These are phyloP conservation scores for Volucella bombylans DNA, from an alignment of 2,888 invertebrate species.

Conservation along the genomic window DNA sequence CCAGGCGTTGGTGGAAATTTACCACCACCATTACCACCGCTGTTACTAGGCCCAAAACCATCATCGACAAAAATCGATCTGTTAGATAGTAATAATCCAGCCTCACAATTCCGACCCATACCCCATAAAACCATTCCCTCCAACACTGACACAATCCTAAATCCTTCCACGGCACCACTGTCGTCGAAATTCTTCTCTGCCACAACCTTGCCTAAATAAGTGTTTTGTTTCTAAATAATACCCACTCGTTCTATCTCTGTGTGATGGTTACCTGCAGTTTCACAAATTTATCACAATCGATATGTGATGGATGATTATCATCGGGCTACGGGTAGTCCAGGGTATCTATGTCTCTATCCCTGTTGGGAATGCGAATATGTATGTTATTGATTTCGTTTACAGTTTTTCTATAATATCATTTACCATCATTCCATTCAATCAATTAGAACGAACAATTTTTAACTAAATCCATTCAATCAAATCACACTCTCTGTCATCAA, in stretches of 20 bases:
- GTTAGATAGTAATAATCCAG: conserved; percentile 78
- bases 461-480: conserved; percentile 29
- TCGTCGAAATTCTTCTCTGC: conserved; percentile 82
- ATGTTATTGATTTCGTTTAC: conserved; percentile 30
- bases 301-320: conserved; percentile 53
- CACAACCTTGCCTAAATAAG: conserved; percentile 82
- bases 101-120: conserved; percentile 83
- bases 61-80: conserved; percentile 73
- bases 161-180: conserved; percentile 81
- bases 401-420: conserved; percentile 61
- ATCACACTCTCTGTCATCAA: conserved; percentile 61
- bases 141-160: conserved; percentile 77
- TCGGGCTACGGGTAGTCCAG: conserved; percentile 36
- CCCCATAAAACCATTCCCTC: conserved; percentile 82
- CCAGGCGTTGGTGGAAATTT: conserved; percentile 68
- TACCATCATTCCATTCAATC: conserved; percentile 46
- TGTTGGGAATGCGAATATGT: conserved; percentile 43
- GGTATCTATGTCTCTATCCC: conserved; percentile 16
- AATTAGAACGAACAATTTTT: conserved; percentile 26
- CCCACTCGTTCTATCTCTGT: conserved; percentile 7
- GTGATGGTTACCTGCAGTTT: conserved; percentile 28
- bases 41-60: conserved; percentile 76
- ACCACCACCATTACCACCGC: conserved; percentile 66
- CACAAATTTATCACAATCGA: conserved; percentile 13
- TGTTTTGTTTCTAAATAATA: conserved; percentile 24